Base-by-base conservation (phyloP, 2,888 invertebrate genomes). In the Oscheius myriophilus region DNA sequence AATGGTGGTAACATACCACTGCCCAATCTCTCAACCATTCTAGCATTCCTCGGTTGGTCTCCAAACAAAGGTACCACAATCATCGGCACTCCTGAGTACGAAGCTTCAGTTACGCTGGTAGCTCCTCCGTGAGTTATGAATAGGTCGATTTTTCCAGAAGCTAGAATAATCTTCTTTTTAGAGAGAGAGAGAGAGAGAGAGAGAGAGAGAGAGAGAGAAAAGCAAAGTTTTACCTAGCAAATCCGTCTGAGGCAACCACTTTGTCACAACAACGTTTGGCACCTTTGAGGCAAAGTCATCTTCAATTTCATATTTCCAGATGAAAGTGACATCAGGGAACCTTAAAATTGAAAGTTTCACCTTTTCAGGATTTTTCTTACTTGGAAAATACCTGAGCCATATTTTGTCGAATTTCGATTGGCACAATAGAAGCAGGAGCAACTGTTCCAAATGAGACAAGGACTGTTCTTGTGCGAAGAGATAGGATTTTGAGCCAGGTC, bases 241-340 rank as follows among this genome's bases (percentile, higher is more conserved):
- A 23, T 52, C 53, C 39, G 18, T 53, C n/a, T 64, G 53, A 16
- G 53, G 64, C 54, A 53, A 16, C 53, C 53, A 64, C 23, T 64
- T 53, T 16, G 54, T 25, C 12, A 41, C 39, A 26, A 64, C n/a
- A 18, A 64, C n/a, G 43, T 64, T 64, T 25, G 21, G 11, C 16
- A 26, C n/a, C 9, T 12, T 14, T 33, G 26, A 16, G 21, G 23
- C 14, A 12, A n/a, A n/a, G 18, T 52, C 64, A 16, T 78, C 72
- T 9, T 54, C 53, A 42, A 70, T 70, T 39, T 80, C 79, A 58
- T 77, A 78, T 51, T 81, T 81, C 75, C 73, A 80, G 26, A 81
- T 70, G 72, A 81, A 81, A 3, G 78, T 80, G 2, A 33, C 12
- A 3, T 57, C 23, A 18, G 57, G 57, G n/a, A 57, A 57, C 41